Base-by-base conservation (phyloP, 2,113 vertebrate species). In the Prinia subflava region DNA sequence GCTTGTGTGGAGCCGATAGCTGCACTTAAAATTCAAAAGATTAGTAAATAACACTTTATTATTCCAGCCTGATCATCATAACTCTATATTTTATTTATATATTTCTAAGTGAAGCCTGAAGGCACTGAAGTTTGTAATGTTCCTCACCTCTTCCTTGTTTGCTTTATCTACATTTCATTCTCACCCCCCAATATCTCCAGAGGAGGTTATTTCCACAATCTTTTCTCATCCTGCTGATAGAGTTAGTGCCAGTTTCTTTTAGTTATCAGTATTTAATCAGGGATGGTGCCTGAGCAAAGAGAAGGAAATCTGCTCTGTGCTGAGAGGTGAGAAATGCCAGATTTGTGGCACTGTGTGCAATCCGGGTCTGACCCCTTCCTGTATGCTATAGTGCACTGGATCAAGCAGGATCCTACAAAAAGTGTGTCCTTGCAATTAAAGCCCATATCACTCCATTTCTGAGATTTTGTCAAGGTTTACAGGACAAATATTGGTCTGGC, bases 1-100 rank as follows among this genome's bases (percentile, higher is more conserved):
- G 25, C 76, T 84, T 50, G 64, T 70, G n/a, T 52, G 74, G 53
- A 53, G 78, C 87, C 2, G 2, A 95, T 57, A 96, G 76, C 37
- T 70, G 39, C 59, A 42, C 44, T 96, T 96, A 87, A 97, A 97
- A 94, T 87, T 79, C 80, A 84, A 56, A 78, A 73, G 59, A 83
- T 89, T 92, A 81, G 69, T 77, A 92, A 84, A 84, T 75, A 95
- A 78, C 69, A 25, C 84, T 93, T 60, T 79, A 82, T 92, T 76
- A 84, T 44, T 86, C 56, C 39, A 7, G 35, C 77, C 65, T 75
- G 64, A 69, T 83, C 88, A 78, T 60, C 82, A 75, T 47, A 78
- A 79, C 27, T 73, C 65, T 57, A 11, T 53, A 37, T 77, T 94
- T 93, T 91, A 83, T 88, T 89, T 65, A 57, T 78, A 5, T 90